Percentiles rank a stretch among this genome's conserved stretches.
phyloP scores from a whole-genome alignment of 35 echinoderm and acorn worm species.

The Heliocidaris tuberculata region DNA sequence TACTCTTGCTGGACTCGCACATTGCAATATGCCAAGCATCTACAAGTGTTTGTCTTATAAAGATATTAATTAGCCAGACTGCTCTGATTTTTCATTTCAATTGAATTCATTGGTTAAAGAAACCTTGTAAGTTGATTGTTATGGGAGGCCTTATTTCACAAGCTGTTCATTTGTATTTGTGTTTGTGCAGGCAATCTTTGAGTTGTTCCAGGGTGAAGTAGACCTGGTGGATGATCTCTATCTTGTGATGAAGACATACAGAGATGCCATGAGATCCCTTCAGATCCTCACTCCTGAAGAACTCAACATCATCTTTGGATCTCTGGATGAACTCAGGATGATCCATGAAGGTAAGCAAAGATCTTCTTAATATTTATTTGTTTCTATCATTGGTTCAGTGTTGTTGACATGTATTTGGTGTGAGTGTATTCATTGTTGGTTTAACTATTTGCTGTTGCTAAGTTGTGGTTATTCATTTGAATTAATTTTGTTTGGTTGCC shows the following conservation, averaged over 20 bases:
- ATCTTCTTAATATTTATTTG: not conserved
- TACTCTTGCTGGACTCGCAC: no score
- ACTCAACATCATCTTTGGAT: constrained; percentile 85
- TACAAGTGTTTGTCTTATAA: no score
- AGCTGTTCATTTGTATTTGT: not conserved
- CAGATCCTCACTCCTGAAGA: constrained; percentile 84
- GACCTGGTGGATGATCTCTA: constrained; percentile 91
- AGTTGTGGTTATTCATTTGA: not conserved
- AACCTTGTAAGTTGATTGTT: not conserved
- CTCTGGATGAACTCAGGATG: constrained; percentile 78
- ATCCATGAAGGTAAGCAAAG: constrained; percentile 87
- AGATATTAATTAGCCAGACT: no score
- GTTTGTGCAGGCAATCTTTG: constrained; percentile 86
- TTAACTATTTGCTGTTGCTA: not conserved
- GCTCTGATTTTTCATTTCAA: not conserved
- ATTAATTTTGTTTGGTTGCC: not conserved
- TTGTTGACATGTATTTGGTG: not conserved
- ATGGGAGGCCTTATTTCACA: not conserved
- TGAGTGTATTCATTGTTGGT: not conserved
- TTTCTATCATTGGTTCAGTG: not conserved
- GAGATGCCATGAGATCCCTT: constrained; percentile 92
- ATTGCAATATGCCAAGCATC: no score
- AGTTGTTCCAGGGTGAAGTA: constrained; percentile 87
- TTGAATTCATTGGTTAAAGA: not conserved
- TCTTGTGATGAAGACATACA: constrained; percentile 94